Base-by-base conservation (phyloP, 2,113 vertebrate species). In the Tricholaema leucomelas region DNA sequence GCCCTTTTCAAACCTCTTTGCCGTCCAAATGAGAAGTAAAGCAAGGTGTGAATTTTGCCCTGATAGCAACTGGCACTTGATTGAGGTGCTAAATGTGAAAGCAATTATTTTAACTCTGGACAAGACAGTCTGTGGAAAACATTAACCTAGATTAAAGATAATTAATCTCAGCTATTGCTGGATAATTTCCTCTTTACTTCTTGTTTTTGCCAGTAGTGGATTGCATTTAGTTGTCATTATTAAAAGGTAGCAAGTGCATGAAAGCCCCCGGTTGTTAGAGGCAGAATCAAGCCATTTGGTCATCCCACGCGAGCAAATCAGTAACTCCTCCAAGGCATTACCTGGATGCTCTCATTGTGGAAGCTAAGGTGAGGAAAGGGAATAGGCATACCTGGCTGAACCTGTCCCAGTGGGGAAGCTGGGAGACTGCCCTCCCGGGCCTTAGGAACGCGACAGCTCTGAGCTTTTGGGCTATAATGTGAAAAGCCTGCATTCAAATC, bases 1-100 rank as follows among this genome's bases (percentile, higher is more conserved):
- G 55, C 36, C 64, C 46, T 87, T 67, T 77, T 77, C 40, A 67
- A 84, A 79, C 0, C 0, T 35, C 60, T 84, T 88, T 63, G 63
- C 63, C 78, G 81, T 78, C 73, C 59, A 40, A 61, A 87, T 79
- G 60, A 64, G 23, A 50, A 88, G 28, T 5, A 6, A 0, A 9
- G 63, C 50, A 94, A 91, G 91, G 86, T 94, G 81, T 84, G 86
- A 95, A 76, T 91, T 94, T 81, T 46, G 86, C 31, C 40, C 73
- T 38, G 72, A 85, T 38, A 81, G 44, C 80, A 91, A 86, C 81
- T 73, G 81, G 76, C 71, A 85, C 77, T 93, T 76, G 35, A 56
- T 8, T 67, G 40, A 94, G 64, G 88, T 80, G 86, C 35, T 93
- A 93, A 93, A 85, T 30, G 65, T 56, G 74, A 92, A 95, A 92